Conservation (phyloP, 2,797 vertebrate species). For the Poecilia gillii region DNA sequence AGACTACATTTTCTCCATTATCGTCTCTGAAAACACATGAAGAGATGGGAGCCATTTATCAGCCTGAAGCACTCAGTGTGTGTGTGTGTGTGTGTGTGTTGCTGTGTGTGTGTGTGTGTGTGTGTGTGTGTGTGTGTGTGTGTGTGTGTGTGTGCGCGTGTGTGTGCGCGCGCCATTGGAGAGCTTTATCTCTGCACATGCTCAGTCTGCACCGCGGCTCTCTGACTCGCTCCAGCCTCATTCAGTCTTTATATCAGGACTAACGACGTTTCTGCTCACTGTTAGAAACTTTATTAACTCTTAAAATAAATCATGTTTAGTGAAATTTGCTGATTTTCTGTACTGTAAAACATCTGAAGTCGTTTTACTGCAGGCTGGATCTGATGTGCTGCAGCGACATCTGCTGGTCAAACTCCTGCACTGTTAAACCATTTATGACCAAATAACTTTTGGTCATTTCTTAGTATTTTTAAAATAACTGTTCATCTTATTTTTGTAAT, state of each 20-base stretch:
- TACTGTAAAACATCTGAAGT: not conserved
- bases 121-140: not conserved
- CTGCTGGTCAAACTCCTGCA: slow-evolving; percentile 33
- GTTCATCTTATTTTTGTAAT: too few species aligned
- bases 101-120: not conserved
- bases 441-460: not conserved
- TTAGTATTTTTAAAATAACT: too few species aligned
- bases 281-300: not conserved
- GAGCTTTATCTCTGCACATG: not conserved
- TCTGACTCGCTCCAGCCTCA: not conserved
- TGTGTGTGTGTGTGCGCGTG: too few species aligned
- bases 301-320: not conserved
- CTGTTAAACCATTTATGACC: not conserved
- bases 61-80: slow-evolving; percentile 13
- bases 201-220: not conserved
- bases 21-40: slow-evolving; percentile 34
- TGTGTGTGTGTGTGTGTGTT: too few species aligned
- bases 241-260: not conserved
- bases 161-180: not conserved
- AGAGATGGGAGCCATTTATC: slow-evolving; percentile 17
- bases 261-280: not conserved
- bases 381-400: slow-evolving; percentile 35
- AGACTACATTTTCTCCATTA: slow-evolving; percentile 58
- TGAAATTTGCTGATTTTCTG: not conserved
- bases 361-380: not conserved